Conservation (phyloP, 1,140 invertebrate genomes). For the Helicoverpa zea region DNA sequence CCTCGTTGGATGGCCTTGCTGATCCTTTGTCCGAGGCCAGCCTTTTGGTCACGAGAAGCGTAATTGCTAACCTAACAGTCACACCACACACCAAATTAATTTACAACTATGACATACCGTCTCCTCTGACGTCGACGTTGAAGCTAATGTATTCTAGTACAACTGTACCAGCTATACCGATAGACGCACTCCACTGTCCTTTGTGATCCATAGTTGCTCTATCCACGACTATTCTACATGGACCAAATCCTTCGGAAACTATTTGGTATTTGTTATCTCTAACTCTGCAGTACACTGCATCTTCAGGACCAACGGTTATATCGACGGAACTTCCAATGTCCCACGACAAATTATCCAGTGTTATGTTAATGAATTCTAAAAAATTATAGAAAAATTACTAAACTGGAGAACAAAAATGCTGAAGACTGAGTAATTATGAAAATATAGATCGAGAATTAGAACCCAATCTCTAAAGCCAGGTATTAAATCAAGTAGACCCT, state of each 20-base stretch:
- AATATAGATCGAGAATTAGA: too few species aligned
- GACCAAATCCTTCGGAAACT: slow-evolving; percentile 72
- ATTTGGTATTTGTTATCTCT: slow-evolving; percentile 50
- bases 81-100: not conserved
- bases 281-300: slow-evolving; percentile 70
- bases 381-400: not conserved
- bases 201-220: slow-evolving; percentile 60
- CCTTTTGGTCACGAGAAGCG: too few species aligned
- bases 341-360: not conserved
- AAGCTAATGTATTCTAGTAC: slow-evolving; percentile 59
- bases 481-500: too few species aligned
- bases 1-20: too few species aligned
- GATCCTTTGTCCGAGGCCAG: too few species aligned
- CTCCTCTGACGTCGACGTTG: slow-evolving; percentile 56
- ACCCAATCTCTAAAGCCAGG: too few species aligned
- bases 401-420: too few species aligned
- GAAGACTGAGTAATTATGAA: too few species aligned
- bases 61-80: not conserved
- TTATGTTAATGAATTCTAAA: not conserved
- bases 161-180: slow-evolving; percentile 67
- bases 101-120: slow-evolving; percentile 56
- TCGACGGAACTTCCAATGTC: slow-evolving; percentile 48
- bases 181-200: slow-evolving; percentile 68
- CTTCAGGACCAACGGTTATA: slow-evolving; percentile 65
- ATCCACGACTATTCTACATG: slow-evolving; percentile 65